These are phyloP conservation scores for Leucoma salicis DNA, from an alignment of 2,888 invertebrate species.

Conservation along the genomic window DNA sequence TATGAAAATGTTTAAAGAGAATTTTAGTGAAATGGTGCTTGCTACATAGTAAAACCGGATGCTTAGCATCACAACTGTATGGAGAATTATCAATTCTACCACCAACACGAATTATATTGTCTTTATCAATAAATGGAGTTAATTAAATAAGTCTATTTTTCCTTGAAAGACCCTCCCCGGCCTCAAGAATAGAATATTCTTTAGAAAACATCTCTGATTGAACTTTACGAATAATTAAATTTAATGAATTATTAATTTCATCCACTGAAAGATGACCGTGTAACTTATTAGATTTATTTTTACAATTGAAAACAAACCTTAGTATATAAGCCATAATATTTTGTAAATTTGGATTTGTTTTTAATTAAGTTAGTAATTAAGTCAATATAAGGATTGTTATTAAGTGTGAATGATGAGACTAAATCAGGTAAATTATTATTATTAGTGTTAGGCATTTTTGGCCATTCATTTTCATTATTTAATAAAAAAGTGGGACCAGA, in stretches of 20 bases:
- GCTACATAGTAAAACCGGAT: too few relatives aligned
- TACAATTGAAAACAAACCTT: background rate
- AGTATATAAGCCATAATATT: background rate
- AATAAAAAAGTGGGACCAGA: too few relatives aligned
- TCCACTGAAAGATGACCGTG: background rate
- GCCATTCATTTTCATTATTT: background rate
- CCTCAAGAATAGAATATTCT: background rate
- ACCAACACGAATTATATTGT: constrained; percentile 2
- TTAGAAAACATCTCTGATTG: constrained; percentile 1
- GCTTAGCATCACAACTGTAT: background rate
- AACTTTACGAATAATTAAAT: background rate
- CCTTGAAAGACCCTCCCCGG: background rate
- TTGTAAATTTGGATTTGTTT: constrained; percentile 1
- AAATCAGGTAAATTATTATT: background rate
- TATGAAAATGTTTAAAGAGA: too few relatives aligned
- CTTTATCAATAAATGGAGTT: too few relatives aligned
- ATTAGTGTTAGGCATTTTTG: background rate
- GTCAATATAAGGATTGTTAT: too few relatives aligned
- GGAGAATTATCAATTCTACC: constrained; percentile 1
- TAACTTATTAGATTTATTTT: background rate
- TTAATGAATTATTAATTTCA: background rate
- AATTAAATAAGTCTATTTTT: constrained; percentile 6
- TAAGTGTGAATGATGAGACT: too few relatives aligned
- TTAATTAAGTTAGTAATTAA: constrained; percentile 2
- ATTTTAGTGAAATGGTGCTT: too few relatives aligned